Evolutionary conservation across 2,888 invertebrate genomes (phyloP), one percentile per base, ranked within the genome.

Genomic region (Hydrotaea diabolus): DNA sequence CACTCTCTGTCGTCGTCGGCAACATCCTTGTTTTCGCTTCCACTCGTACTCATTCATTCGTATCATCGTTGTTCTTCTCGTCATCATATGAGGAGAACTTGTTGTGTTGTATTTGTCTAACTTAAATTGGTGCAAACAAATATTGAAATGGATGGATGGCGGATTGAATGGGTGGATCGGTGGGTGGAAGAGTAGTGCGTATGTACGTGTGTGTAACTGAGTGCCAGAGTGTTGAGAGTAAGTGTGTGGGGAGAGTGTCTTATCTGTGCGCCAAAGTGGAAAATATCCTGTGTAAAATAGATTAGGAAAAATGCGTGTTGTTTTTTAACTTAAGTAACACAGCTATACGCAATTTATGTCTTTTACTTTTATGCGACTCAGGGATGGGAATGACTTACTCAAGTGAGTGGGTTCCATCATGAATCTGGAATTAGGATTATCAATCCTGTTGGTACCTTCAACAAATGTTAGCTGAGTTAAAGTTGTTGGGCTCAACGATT

Each of bases 111-210:
- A 57, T 23, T 80, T 77, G 69, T 72, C 62, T 77, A 75, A 80
- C 77, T 83, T 80, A 80, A 80, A 83, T 83, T 80, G 80, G 73
- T 80, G 74, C 69, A 73, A 80, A 82, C 21, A 43, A 21, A 69
- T 21, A 69, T 69, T 69, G 69, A 69, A 46, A 46, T 69, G 69
- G 43, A 17, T 43, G 66, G 39, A 9, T 31, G 64, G 15, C n/a
- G 36, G 17, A n/a, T n/a, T n/a, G 59, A 15, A 26, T 43, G 43
- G 43, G 43, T 9, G 43, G 43, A 9, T 9, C 15, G n/a, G n/a
- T n/a, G n/a, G n/a, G 31, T 31, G 43, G 7, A 31, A 7, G 43
- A 43, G 43, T n/a, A 43, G 2, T 13, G 15, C 11, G 23, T 15
- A n/a, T 13, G 59, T 26, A 26, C 23, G 13, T 59, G 13, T 13